Evolutionary conservation across 1,140 invertebrate species (phyloP), one percentile per base, ranked within the genome.

Genomic region (Paraescarpia echinospica): DNA sequence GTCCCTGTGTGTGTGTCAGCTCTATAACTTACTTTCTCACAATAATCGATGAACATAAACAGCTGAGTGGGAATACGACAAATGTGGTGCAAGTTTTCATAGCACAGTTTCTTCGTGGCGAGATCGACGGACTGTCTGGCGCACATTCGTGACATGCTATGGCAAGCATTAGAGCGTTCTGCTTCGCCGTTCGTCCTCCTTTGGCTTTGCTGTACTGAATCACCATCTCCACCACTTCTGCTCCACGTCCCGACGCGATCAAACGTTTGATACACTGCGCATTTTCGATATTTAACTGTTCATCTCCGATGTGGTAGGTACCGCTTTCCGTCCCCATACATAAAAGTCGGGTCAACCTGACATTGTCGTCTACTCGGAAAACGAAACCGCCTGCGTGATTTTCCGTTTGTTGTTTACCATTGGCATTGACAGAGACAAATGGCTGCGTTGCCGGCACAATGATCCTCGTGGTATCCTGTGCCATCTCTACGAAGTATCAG

Each of bases 61-160:
- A 97, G 96, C 91, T 97, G 94, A 92, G 97, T 95, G 6, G 97
- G 95, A 18, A 77, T 77, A 14, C 59, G 59, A 77, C 59, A 77
- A 77, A 77, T 18, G 4, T 27, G 14, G 59, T 77, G 22, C 59
- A 77, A 18, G 27, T 77, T 77, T 2, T 77, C 59, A 77, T 77
- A 77, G 59, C 59, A 77, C 59, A 77, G 27, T 31, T 77, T 77
- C 59, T 77, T 77, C 59, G 59, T 27, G 59, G 14, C 59, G 27
- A 18, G 59, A 95, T 93, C 59, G 8, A 77, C 59, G 18, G 59
- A 22, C 59, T 77, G 59, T 31, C 59, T 92, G 93, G 95, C 95
- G 95, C 97, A 97, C 94, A 97, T 96, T n/a, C n/a, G n/a, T n/a
- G n/a, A n/a, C n/a, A n/a, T 6, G 97, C 96, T 41, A 97, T 94